Evolutionary conservation across 2,888 invertebrate genomes (phyloP).

Genomic region (Apocheima hispidaria): DNA sequence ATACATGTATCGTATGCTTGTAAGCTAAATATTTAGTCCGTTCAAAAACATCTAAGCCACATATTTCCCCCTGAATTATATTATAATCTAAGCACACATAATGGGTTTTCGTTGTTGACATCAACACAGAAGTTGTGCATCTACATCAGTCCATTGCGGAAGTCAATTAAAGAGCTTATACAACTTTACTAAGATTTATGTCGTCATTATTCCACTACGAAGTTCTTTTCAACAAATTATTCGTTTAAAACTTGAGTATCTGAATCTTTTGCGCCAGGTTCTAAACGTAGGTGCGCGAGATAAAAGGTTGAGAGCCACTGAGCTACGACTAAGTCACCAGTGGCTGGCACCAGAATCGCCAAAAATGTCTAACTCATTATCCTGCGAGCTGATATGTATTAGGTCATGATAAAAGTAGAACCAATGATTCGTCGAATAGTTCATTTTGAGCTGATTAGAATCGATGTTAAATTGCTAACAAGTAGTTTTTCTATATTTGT

Average conservation of each 20-base stretch:
- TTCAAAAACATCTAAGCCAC: no score
- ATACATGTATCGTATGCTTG: no score
- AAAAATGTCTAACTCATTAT: slow-evolving; percentile 22
- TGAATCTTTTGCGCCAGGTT: background rate
- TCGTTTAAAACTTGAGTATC: background rate
- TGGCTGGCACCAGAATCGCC: slow-evolving; percentile 14
- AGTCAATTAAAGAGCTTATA: no score
- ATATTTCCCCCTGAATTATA: no score
- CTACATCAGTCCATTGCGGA: background rate
- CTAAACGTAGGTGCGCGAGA: background rate
- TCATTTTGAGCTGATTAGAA: background rate
- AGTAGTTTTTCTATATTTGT: slow-evolving; percentile 1
- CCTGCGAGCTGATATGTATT: slow-evolving; percentile 37
- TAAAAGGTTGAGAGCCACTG: slow-evolving; percentile 5
- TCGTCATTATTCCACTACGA: no score
- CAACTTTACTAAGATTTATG: no score
- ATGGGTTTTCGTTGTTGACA: no score
- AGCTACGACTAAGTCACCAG: slow-evolving; percentile 27
- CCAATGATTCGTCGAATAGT: slow-evolving; percentile 27
- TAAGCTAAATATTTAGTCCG: no score
- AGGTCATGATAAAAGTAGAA: slow-evolving; percentile 39
- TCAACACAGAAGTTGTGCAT: no score
- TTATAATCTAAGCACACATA: no score
- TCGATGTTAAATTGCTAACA: background rate
- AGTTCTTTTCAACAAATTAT: background rate